Evolutionary conservation across 2,113 vertebrate genomes (phyloP).

Genomic region (Tychaedon coryphoeus): DNA sequence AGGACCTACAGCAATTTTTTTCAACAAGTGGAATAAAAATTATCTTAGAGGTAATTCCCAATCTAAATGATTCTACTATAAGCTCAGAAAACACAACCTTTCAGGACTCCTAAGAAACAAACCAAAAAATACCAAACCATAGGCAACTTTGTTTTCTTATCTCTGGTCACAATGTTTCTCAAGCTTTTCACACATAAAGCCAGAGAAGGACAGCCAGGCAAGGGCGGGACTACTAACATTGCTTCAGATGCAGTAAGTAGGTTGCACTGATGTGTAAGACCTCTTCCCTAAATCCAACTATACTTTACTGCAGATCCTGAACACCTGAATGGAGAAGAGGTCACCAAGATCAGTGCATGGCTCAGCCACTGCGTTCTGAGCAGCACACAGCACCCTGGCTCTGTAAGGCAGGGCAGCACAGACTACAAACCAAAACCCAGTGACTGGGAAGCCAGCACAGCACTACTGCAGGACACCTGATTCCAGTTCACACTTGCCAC

Average conservation of each 20-base stretch:
- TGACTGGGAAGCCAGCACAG: not conserved
- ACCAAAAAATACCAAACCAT: not conserved
- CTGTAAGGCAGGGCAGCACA: not conserved
- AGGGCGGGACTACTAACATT: not conserved
- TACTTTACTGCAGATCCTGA: not conserved
- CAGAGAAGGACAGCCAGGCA: not conserved
- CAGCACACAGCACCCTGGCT: not conserved
- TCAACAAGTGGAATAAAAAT: not conserved
- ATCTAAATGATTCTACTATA: not conserved
- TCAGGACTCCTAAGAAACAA: not conserved
- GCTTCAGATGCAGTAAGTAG: not conserved
- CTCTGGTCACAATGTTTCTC: not conserved
- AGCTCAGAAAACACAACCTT: not conserved
- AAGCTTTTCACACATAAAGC: not conserved
- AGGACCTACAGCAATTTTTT: not conserved
- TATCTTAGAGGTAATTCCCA: not conserved
- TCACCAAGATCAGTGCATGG: not conserved
- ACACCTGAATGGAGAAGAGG: not conserved
- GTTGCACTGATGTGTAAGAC: not conserved
- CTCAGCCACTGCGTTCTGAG: accelerated
- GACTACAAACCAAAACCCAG: not conserved
- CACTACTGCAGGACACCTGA: not conserved
- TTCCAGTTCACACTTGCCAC: not conserved
- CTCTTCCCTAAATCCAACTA: not conserved
- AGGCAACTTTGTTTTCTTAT: not conserved